Evolutionary conservation across 2,888 invertebrate species (phyloP).

Genomic region (Rhimphoctona megacephalus): DNA sequence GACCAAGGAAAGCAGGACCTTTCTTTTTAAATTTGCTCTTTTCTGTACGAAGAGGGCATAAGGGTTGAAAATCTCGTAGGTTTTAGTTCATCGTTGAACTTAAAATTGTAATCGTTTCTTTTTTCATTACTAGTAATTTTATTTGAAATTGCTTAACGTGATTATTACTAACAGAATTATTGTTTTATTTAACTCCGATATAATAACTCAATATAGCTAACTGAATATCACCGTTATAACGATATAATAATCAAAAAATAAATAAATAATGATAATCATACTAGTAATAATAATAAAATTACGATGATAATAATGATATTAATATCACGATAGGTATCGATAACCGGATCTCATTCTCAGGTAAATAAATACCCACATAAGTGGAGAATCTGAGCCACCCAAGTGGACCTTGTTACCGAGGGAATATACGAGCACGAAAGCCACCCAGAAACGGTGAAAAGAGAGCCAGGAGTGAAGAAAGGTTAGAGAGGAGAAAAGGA

Average conservation of each 20-base stretch:
- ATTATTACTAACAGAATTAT: background rate
- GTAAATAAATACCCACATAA: constrained; percentile 60
- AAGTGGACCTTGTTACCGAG: constrained; percentile 82
- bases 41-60: constrained; percentile 48
- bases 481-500: constrained; percentile 42
- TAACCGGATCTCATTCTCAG: constrained; percentile 51
- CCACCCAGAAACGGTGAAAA: constrained; percentile 79
- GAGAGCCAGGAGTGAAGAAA: constrained; percentile 35
- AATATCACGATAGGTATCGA: constrained; percentile 53
- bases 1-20: constrained; percentile 65
- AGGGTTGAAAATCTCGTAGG: constrained; percentile 23
- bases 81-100: constrained; percentile 43
- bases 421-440: constrained; percentile 71
- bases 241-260: background rate
- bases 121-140: background rate
- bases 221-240: background rate
- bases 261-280: background rate
- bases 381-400: constrained; percentile 77
- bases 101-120: background rate
- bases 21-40: constrained; percentile 33
- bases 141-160: too few relatives aligned
- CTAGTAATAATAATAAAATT: constrained; percentile 36
- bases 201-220: background rate
- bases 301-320: constrained; percentile 47
- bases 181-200: constrained; percentile 15